A percentile compares a stretch with the other conserved stretches of the same genome.
These are phyloP conservation scores for Danio aesculapii DNA, from an alignment of 2,797 vertebrate species.

Conservation along the genomic window DNA sequence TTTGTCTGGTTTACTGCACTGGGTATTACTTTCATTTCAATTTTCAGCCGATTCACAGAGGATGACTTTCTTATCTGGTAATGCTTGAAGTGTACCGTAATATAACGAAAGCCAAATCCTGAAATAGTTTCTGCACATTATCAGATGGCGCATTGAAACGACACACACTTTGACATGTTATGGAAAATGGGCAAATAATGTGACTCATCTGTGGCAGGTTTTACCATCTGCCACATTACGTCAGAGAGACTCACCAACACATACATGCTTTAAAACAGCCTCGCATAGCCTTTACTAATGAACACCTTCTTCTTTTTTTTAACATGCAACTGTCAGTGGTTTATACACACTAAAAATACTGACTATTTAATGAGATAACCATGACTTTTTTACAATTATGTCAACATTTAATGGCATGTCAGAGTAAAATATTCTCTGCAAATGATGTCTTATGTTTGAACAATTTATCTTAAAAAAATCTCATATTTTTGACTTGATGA, in stretches of 20 bases:
- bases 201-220: constrained; percentile 26
- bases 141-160: constrained; percentile 30
- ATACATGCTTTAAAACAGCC: constrained; percentile 29
- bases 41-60: not conserved
- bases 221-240: constrained; percentile 46
- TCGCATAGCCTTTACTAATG: not conserved
- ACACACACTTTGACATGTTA: constrained; percentile 41
- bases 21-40: constrained; percentile 15
- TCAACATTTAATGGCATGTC: no score
- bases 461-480: no score
- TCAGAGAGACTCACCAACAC: constrained; percentile 25
- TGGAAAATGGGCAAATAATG: constrained; percentile 40
- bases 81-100: not conserved
- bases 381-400: no score
- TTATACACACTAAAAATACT: not conserved
- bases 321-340: not conserved
- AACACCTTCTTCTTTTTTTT: not conserved
- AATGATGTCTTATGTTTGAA: no score
- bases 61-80: constrained; percentile 17
- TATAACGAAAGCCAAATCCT: not conserved
- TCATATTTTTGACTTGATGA: no score
- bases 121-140: constrained; percentile 37
- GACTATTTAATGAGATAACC: no score
- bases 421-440: no score
- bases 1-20: constrained; percentile 14